Evolutionary conservation across 2,113 vertebrate species (phyloP).

Genomic region (Pyrgilauda ruficollis): DNA sequence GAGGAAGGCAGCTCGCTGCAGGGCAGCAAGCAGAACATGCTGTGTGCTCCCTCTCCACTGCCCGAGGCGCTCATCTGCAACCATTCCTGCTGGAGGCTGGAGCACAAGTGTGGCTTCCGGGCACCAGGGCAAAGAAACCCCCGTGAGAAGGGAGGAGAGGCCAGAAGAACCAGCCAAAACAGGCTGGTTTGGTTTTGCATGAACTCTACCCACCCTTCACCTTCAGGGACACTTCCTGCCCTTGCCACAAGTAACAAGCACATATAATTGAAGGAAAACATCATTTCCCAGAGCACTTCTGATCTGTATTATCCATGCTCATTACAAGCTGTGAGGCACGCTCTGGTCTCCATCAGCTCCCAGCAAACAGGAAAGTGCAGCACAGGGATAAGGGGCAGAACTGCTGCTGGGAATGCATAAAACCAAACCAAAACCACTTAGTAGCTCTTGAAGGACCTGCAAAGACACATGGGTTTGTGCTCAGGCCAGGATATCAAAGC

Average conservation of each 20-base stretch:
- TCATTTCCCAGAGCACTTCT: constrained; percentile 17
- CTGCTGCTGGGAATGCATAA: neutral
- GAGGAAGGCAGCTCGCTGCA: neutral
- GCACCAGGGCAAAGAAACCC: neutral
- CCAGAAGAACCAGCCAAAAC: neutral
- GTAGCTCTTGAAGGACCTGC: neutral
- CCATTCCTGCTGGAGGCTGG: neutral
- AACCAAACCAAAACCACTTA: neutral
- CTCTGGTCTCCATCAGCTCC: neutral
- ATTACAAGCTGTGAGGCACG: neutral
- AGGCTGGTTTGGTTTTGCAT: neutral
- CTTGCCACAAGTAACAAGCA: constrained; percentile 15
- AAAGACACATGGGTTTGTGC: neutral
- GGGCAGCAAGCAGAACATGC: neutral
- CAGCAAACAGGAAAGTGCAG: neutral
- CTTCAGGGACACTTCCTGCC: constrained; percentile 1
- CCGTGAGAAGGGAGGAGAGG: neutral
- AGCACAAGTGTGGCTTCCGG: neutral
- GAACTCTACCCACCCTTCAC: constrained; percentile 31
- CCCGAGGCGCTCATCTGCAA: neutral
- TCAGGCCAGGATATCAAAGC: neutral
- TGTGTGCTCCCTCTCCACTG: neutral
- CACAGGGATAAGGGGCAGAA: neutral
- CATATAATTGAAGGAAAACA: constrained; percentile 42
- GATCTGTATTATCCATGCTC: constrained; percentile 1